These are phyloP conservation scores for Pachycephus smyrnensis DNA, from an alignment of 2,888 invertebrate species.

Conservation along the genomic window DNA sequence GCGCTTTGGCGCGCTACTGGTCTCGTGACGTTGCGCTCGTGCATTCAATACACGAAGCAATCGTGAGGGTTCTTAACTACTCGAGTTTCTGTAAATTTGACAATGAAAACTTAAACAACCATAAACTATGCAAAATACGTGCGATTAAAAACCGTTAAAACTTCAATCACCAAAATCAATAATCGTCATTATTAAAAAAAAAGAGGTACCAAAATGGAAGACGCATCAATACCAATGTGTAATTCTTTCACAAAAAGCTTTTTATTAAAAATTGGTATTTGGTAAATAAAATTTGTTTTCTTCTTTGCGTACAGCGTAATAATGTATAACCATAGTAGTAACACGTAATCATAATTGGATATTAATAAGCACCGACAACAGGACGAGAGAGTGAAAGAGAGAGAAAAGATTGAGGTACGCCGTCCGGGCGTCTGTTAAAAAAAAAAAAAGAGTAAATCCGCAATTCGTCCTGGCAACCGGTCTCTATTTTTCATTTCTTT, in stretches of 20 bases:
- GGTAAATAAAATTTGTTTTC: constrained; percentile 52
- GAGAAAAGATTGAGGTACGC: neutral
- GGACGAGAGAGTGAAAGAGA: neutral
- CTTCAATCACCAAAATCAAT: neutral
- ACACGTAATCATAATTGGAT: constrained; percentile 40
- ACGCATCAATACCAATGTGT: neutral
- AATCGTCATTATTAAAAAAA: neutral
- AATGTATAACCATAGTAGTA: constrained; percentile 44
- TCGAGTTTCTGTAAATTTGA: too few species aligned
- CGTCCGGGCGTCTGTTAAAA: neutral
- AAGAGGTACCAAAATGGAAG: neutral
- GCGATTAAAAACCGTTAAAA: too few species aligned
- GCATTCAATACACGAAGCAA: too few species aligned
- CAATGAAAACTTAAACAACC: too few species aligned
- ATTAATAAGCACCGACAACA: constrained; percentile 23
- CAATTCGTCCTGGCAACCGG: neutral
- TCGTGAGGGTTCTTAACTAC: too few species aligned
- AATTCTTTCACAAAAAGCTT: constrained; percentile 38
- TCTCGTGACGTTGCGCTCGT: too few species aligned
- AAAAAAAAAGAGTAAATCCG: neutral
- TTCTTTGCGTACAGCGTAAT: constrained; percentile 43
- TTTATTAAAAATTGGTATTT: constrained; percentile 53
- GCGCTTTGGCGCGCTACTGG: too few species aligned
- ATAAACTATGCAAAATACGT: too few species aligned
- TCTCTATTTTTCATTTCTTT: neutral